These are phyloP conservation scores for Indicator maculatus DNA, from an alignment of 2,113 vertebrate genomes.

Conservation along the genomic window DNA sequence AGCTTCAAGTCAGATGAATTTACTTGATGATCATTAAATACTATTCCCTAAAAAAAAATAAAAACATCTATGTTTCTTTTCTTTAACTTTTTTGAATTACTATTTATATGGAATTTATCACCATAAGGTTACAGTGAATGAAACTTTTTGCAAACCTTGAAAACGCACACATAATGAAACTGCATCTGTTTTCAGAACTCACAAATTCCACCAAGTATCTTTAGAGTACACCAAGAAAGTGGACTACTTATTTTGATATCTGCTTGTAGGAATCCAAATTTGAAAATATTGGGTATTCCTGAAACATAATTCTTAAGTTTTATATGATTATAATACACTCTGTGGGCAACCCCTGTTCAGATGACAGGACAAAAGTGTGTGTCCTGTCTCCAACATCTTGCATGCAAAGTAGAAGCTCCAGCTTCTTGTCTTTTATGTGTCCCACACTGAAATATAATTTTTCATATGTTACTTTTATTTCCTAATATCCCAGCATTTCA, in stretches of 20 bases:
- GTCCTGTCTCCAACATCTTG: background rate
- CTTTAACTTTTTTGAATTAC: background rate
- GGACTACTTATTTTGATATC: background rate
- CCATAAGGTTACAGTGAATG: background rate
- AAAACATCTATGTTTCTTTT: background rate
- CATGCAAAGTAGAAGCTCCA: background rate
- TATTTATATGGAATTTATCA: slow-evolving; percentile 27
- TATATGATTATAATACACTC: too few relatives aligned
- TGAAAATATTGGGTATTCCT: background rate
- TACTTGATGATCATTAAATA: slow-evolving; percentile 12
- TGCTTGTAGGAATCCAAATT: background rate
- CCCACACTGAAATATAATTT: background rate
- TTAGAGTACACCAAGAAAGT: background rate
- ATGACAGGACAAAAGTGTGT: background rate
- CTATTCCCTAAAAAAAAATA: background rate
- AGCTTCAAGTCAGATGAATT: slow-evolving; percentile 45
- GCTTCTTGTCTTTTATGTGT: background rate
- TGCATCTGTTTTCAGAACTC: background rate
- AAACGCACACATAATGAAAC: background rate
- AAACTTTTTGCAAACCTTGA: background rate
- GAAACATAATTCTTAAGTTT: background rate
- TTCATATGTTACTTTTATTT: background rate
- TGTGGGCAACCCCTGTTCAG: background rate
- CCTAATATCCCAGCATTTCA: background rate
- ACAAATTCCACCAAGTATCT: background rate